A percentile compares a stretch with the other conserved stretches of the same genome.
phyloP scores from a whole-genome alignment of 2,113 vertebrate species.

The Larimichthys polyactis region DNA sequence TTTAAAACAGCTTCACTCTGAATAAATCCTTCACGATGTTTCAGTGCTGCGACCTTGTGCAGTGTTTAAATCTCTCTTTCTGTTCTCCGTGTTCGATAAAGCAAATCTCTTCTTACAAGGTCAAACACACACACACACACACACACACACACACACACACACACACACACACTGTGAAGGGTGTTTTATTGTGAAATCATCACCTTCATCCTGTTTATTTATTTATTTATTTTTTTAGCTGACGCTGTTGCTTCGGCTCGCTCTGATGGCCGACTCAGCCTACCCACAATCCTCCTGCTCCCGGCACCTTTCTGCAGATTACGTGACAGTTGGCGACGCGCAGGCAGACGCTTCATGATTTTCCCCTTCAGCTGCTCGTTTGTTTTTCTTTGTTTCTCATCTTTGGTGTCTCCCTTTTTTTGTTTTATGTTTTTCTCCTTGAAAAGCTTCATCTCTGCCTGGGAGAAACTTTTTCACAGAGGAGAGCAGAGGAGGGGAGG shows the following conservation, averaged over 20 bases:
- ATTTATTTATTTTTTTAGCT: constrained; percentile 39
- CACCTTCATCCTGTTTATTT: constrained; percentile 34
- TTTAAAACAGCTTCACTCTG: background rate
- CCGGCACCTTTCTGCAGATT: constrained; percentile 57
- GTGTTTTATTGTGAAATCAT: constrained; percentile 42
- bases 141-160: background rate
- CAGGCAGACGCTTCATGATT: constrained; percentile 36
- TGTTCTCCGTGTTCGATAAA: constrained; percentile 5
- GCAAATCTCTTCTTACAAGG: constrained; percentile 21
- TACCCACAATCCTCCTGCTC: constrained; percentile 71
- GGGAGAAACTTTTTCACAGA: constrained; percentile 39
- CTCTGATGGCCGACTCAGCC: constrained; percentile 44
- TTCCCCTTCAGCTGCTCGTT: constrained; percentile 12
- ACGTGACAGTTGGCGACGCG: constrained; percentile 56
- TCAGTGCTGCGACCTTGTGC: background rate
- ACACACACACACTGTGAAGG: constrained; percentile 22
- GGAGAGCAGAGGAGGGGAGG: background rate
- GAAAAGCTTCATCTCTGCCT: constrained; percentile 19
- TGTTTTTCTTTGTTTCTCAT: constrained; percentile 5
- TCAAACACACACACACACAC: constrained; percentile 17
- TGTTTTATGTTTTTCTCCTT: background rate
- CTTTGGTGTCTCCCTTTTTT: constrained; percentile 28
- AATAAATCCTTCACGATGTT: background rate
- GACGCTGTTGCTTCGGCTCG: constrained; percentile 21
- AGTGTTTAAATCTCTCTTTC: background rate